These are phyloP conservation scores for Orthosia gothica DNA, from an alignment of 2,888 invertebrate genomes.

Conservation along the genomic window DNA sequence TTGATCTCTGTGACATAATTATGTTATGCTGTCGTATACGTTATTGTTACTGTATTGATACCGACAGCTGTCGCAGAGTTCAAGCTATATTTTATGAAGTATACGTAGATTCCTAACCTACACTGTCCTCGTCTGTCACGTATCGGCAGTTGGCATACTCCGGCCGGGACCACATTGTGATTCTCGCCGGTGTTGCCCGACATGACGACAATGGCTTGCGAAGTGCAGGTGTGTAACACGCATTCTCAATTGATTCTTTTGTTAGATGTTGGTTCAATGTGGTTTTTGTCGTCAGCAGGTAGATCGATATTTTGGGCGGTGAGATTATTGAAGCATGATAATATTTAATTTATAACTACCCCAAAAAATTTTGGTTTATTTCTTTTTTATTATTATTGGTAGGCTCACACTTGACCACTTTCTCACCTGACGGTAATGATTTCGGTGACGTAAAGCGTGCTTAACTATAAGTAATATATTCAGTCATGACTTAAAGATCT, in stretches of 20 bases:
- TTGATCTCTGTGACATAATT: too few relatives aligned
- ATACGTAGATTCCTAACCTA: not conserved
- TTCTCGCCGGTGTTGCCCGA: conserved; percentile 33
- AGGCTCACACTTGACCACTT: too few relatives aligned
- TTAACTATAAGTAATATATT: too few relatives aligned
- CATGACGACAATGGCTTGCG: conserved; percentile 33
- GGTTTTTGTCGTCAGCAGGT: conserved; percentile 8
- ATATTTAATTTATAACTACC: not conserved
- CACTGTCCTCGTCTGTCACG: not conserved
- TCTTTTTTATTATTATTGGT: not conserved
- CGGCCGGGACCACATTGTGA: conserved; percentile 37
- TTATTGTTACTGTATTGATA: too few relatives aligned
- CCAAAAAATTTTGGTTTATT: not conserved
- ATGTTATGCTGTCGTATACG: too few relatives aligned
- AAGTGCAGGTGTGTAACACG: conserved; percentile 42
- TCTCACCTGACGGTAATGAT: too few relatives aligned
- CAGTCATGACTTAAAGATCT: too few relatives aligned
- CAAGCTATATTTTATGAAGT: too few relatives aligned
- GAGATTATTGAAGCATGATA: not conserved
- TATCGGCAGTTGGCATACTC: not conserved
- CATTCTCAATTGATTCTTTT: conserved; percentile 46
- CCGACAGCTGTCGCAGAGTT: too few relatives aligned
- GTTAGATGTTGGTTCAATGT: conserved; percentile 16
- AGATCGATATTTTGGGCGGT: not conserved
- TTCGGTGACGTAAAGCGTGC: too few relatives aligned